A percentile compares a stretch with the other conserved stretches of the same genome.
These are phyloP conservation scores for Catharus minimus DNA, from an alignment of 2,113 vertebrate species.

Conservation along the genomic window DNA sequence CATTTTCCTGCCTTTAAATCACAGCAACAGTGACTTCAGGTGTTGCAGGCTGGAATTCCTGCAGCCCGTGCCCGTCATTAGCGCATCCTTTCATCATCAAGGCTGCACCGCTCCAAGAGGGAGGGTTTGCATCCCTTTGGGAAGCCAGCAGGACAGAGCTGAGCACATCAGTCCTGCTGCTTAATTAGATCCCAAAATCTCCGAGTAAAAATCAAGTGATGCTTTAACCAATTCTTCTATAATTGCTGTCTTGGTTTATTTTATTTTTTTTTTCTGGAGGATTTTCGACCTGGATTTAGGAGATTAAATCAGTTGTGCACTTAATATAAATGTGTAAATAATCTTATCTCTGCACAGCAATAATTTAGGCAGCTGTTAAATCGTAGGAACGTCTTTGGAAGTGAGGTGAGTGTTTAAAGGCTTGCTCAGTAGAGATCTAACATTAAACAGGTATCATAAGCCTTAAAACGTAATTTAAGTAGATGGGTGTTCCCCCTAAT, in stretches of 20 bases:
- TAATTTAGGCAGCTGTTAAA: not conserved
- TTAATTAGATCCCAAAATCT: conserved; percentile 53
- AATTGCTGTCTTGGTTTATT: conserved; percentile 3
- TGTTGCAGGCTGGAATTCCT: not conserved
- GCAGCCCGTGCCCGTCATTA: not conserved
- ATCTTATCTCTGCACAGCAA: not conserved
- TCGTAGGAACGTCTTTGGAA: not conserved
- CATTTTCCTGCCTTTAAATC: not conserved
- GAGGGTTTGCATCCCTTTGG: not conserved
- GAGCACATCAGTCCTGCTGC: not conserved
- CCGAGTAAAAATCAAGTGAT: not conserved
- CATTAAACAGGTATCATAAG: not conserved
- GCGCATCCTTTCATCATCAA: not conserved
- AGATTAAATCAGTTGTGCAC: not conserved
- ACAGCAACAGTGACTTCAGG: conserved; percentile 31
- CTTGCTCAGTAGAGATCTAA: not conserved
- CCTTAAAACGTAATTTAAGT: not conserved
- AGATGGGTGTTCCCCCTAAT: not conserved
- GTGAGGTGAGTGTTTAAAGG: not conserved
- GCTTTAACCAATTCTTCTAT: not conserved
- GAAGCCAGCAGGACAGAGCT: conserved; percentile 1
- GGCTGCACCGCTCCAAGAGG: not conserved
- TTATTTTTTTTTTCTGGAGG: not conserved
- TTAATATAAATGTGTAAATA: not conserved
- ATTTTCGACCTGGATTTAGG: not conserved